Base-by-base conservation (phyloP, 1,140 invertebrate genomes). In the Euborellia annulipes region DNA sequence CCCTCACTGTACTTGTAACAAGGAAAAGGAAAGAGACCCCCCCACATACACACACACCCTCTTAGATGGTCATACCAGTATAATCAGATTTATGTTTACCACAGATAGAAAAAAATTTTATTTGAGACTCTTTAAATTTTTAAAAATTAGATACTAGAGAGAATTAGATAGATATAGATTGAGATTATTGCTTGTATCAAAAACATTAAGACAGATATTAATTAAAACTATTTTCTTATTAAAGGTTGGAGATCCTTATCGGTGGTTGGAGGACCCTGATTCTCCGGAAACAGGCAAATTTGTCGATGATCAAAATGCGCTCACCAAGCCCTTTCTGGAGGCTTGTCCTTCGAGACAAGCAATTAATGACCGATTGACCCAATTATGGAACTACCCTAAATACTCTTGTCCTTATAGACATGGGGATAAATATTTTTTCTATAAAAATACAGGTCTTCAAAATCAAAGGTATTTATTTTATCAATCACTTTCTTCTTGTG, bases 231-330 rank as follows among this genome's bases (percentile, higher is more conserved):
- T n/a, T 32, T 39, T 43, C 47, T 40, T 45, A 50, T 50, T 63
- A 54, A 46, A 94, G 88, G 71, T 97, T 47, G 47, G 62, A 50
- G 94, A 98, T 68, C 87, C 91, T 0, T 98, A 98, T 62, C 77
- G 92, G 38, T 98, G 91, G 91, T 62, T 98, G 18, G 95, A 98
- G 67, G 85, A 98, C 68, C 91, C 93, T 1, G 88, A 98, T 60
- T 72, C 81, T 0, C 73, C 82, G 50, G 90, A 97, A 66, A 96
- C 92, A 1, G 84, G 90, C 64, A 67, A 75, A 36, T 98, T 91
- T 72, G 85, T 98, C 23, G 79, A 92, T 46, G 78, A 76, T 9
- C 85, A 98, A 64, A 98, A 98, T 73, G 74, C 76, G 18, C 71
- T 98, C 14, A 90, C 90, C 9, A 65, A 72, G 41, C 87, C 90